Evolutionary conservation across 2,797 vertebrate genomes (phyloP).

Genomic region (Alca torda): DNA sequence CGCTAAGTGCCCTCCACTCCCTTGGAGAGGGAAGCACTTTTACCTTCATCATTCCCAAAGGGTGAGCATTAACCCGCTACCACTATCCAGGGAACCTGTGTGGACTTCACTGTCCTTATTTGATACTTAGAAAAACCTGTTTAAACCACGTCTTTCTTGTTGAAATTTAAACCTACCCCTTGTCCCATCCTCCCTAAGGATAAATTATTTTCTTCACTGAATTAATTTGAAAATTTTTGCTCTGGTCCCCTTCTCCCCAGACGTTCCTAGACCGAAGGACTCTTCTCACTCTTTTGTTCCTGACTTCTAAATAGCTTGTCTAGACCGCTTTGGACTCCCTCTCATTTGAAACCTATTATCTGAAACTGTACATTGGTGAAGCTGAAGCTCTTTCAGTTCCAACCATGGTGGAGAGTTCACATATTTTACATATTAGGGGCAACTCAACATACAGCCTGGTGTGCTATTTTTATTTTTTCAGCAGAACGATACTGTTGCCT

Average conservation of each 20-base stretch:
- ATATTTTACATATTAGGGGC: not conserved
- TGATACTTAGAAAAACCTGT: not conserved
- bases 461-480: not conserved
- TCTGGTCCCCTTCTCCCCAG: not conserved
- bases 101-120: not conserved
- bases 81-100: not conserved
- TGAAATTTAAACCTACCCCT: not conserved
- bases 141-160: not conserved
- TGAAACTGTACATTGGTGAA: not conserved
- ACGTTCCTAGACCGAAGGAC: not conserved
- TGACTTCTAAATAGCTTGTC: not conserved
- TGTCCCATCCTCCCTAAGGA: not conserved
- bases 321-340: not conserved
- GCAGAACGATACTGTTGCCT: not conserved
- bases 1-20: rapidly evolving
- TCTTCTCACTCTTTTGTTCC: not conserved
- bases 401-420: not conserved
- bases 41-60: not conserved
- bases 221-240: not conserved
- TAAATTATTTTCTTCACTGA: not conserved
- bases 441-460: not conserved
- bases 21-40: not conserved
- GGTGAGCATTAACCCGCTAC: not conserved
- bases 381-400: not conserved
- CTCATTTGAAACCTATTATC: not conserved